Evolutionary conservation across 2,797 vertebrate genomes (phyloP).

Genomic region (Danio tinwini): DNA sequence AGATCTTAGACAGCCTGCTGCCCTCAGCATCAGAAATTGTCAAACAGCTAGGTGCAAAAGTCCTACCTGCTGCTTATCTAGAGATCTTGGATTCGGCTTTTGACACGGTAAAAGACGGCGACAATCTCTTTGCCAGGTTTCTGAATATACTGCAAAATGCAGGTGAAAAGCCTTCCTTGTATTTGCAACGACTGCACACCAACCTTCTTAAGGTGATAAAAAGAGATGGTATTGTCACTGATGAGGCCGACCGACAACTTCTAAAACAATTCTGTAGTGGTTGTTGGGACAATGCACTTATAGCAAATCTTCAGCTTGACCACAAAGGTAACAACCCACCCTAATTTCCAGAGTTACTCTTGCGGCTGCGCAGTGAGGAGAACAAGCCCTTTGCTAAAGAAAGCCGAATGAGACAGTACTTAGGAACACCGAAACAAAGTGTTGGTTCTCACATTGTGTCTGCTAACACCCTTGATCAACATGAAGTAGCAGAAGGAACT

Average conservation of each 20-base stretch:
- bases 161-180: conserved; percentile 31
- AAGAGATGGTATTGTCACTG: conserved; percentile 34
- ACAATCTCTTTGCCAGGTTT: conserved; percentile 34
- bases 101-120: conserved; percentile 26
- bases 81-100: conserved; percentile 38
- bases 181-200: conserved; percentile 32
- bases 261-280: conserved; percentile 20
- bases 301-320: conserved; percentile 46
- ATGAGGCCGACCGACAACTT: conserved; percentile 29
- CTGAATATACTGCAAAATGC: conserved; percentile 13
- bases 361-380: conserved; percentile 20
- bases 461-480: neutral
- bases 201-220: conserved; percentile 22
- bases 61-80: neutral
- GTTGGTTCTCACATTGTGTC: too few relatives aligned
- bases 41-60: neutral
- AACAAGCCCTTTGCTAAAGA: conserved; percentile 29
- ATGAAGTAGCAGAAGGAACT: neutral
- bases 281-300: neutral
- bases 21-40: conserved; percentile 12
- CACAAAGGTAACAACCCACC: neutral
- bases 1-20: too few relatives aligned
- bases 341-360: conserved; percentile 26
- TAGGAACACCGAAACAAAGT: too few relatives aligned
- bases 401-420: too few relatives aligned